Percentiles rank a stretch among this genome's conserved stretches.
Conservation (phyloP, 2,888 invertebrate species). For the Sclerodermus sp. region DNA sequence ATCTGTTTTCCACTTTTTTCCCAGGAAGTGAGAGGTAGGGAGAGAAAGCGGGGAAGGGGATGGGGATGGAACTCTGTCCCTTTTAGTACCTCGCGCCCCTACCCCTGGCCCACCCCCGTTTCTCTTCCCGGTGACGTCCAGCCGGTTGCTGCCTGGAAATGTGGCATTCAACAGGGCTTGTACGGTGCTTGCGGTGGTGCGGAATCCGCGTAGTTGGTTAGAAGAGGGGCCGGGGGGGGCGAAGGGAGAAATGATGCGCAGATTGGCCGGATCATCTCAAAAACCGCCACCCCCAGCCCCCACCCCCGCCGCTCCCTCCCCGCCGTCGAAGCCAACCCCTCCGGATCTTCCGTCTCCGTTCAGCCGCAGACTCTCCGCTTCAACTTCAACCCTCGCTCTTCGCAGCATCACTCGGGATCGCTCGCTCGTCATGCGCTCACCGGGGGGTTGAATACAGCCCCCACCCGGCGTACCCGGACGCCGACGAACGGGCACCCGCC, state of each 20-base stretch:
- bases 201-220: slow-evolving; percentile 38
- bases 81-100: slow-evolving; percentile 1
- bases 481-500: slow-evolving; percentile 33
- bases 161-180: slow-evolving; percentile 56
- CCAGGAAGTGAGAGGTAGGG: no score
- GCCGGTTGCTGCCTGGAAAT: slow-evolving; percentile 35
- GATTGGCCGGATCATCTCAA: slow-evolving; percentile 59
- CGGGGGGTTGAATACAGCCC: slow-evolving; percentile 41
- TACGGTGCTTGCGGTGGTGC: slow-evolving; percentile 43
- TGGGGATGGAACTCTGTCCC: neutral
- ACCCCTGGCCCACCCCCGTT: slow-evolving; percentile 18
- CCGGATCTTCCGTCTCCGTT: neutral
- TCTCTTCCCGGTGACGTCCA: slow-evolving; percentile 2
- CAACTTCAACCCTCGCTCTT: slow-evolving; percentile 7
- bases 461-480: slow-evolving; percentile 29
- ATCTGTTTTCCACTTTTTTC: slow-evolving; percentile 23
- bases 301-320: slow-evolving; percentile 17
- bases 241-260: slow-evolving; percentile 57
- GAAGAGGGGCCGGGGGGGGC: slow-evolving; percentile 27
- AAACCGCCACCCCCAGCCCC: slow-evolving; percentile 48
- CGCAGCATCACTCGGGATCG: slow-evolving; percentile 17
- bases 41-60: neutral
- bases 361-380: no score
- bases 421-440: slow-evolving; percentile 27
- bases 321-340: slow-evolving; percentile 8